Percentiles rank a stretch among this genome's conserved stretches.
Evolutionary conservation across 2,113 vertebrate species (phyloP).

Genomic region (Nerophis lumbriciformis): DNA sequence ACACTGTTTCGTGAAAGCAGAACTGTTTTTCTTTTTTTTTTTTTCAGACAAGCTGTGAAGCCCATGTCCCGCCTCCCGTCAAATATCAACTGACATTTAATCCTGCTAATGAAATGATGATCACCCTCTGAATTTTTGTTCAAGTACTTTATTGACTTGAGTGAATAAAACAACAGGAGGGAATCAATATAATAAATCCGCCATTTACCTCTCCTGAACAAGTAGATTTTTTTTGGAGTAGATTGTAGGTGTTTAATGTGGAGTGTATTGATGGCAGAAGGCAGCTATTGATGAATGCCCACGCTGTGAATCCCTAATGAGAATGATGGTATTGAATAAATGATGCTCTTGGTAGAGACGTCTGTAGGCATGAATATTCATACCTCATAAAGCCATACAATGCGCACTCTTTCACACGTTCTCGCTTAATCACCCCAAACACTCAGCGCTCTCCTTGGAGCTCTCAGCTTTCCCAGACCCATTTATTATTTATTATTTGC

Average conservation of each 20-base stretch:
- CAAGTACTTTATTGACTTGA: background rate
- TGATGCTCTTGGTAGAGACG: slow-evolving; percentile 19
- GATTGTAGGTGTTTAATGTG: background rate
- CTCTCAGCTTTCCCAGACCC: slow-evolving; percentile 44
- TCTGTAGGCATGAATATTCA: slow-evolving; percentile 1
- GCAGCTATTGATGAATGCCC: background rate
- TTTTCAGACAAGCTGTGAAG: background rate
- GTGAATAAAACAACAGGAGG: background rate
- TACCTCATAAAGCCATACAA: slow-evolving; percentile 2
- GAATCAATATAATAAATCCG: slow-evolving; percentile 2
- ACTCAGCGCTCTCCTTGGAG: slow-evolving; percentile 3
- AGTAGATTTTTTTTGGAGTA: background rate
- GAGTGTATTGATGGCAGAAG: background rate
- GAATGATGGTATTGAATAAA: slow-evolving; percentile 24
- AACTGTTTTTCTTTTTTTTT: too few species aligned
- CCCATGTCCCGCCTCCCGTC: background rate
- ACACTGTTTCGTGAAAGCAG: too few species aligned
- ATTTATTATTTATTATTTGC: slow-evolving; percentile 26
- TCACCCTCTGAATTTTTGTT: background rate
- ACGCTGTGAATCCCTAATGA: slow-evolving; percentile 13
- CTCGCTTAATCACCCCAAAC: slow-evolving; percentile 15
- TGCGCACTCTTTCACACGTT: slow-evolving; percentile 4
- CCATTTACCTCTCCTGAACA: background rate
- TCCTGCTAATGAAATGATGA: background rate
- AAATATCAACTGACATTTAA: background rate